A percentile compares a stretch with the other conserved stretches of the same genome.
Evolutionary conservation across 2,888 invertebrate species (phyloP).

Genomic region (Tyria jacobaeae): DNA sequence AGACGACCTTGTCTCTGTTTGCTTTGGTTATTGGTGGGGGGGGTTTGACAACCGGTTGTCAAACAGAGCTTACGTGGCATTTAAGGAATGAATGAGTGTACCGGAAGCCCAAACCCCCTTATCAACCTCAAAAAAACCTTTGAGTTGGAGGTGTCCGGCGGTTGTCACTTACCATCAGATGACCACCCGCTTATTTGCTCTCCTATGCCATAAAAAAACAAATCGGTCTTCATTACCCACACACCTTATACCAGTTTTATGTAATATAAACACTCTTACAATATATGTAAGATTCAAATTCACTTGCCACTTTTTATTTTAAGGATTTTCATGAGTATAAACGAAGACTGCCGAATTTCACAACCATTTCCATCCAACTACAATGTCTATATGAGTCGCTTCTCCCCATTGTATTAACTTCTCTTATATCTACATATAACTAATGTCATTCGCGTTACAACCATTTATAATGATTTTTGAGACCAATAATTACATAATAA

Average conservation of each 20-base stretch:
- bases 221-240: too few species aligned
- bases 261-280: background rate
- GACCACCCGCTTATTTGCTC: too few species aligned
- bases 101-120: too few species aligned
- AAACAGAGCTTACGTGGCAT: too few species aligned
- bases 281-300: background rate
- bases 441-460: conserved; percentile 73
- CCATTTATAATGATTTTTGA: conserved; percentile 66
- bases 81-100: too few species aligned
- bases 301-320: background rate
- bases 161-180: too few species aligned
- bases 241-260: background rate
- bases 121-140: too few species aligned
- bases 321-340: background rate
- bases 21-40: too few species aligned
- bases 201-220: too few species aligned
- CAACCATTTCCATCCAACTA: background rate
- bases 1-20: too few species aligned
- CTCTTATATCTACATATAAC: conserved; percentile 48
- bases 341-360: conserved; percentile 1
- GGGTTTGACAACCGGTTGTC: too few species aligned
- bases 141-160: too few species aligned
- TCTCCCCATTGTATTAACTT: conserved; percentile 29
- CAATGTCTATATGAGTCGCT: conserved; percentile 1
- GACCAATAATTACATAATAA: conserved; percentile 65